Percentiles rank a stretch among this genome's conserved stretches.
These are phyloP conservation scores for Bombus difficillimus DNA, from an alignment of 1,140 invertebrate genomes.

Conservation along the genomic window DNA sequence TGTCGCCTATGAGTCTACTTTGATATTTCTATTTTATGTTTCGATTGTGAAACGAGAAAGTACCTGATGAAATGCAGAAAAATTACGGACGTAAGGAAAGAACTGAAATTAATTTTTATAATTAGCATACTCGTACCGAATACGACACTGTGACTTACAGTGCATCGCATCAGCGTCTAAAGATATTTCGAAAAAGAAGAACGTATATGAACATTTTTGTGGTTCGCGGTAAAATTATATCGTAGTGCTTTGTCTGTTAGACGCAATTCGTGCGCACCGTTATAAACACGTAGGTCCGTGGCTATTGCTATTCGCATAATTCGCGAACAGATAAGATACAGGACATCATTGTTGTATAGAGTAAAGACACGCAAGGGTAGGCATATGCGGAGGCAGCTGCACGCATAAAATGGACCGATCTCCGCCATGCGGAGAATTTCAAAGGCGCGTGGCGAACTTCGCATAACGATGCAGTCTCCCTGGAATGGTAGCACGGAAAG, in stretches of 20 bases:
- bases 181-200: no score
- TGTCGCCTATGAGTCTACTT: no score
- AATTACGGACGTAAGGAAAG: no score
- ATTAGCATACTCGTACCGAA: no score
- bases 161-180: no score
- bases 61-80: no score
- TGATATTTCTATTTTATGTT: no score
- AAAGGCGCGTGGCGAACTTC: constrained; percentile 38
- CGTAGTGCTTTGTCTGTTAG: neutral
- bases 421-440: neutral
- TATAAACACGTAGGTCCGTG: constrained; percentile 14
- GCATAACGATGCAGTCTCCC: constrained; percentile 25
- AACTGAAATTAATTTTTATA: no score
- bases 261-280: neutral
- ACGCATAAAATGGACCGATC: constrained; percentile 18
- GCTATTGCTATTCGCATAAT: constrained; percentile 1
- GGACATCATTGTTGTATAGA: constrained; percentile 28
- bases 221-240: neutral
- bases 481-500: constrained; percentile 28
- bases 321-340: constrained; percentile 12
- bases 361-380: neutral
- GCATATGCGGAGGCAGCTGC: constrained; percentile 21
- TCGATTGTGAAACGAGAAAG: no score
- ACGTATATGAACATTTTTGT: no score
- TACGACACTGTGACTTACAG: no score